Evolutionary conservation across 2,888 invertebrate genomes (phyloP), one percentile per base, ranked within the genome.

Genomic region (Rambutsinella grinnellia): DNA sequence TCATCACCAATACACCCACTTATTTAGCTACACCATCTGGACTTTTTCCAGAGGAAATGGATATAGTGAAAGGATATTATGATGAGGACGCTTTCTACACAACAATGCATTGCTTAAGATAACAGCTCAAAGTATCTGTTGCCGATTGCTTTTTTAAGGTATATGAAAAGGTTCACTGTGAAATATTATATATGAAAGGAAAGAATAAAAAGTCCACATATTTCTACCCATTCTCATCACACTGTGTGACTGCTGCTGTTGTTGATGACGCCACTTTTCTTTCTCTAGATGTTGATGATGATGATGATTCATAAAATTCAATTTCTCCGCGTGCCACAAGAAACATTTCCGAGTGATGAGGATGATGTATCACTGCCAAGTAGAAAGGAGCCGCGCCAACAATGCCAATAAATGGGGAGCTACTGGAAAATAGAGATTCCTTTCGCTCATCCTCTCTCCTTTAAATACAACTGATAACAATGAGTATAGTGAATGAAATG

Each of bases 361-460:
- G 68, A 68, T 65, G 69, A 76, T 76, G 76, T 68, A 76, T 76
- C 76, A 76, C 68, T 76, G 76, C 76, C 76, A 76, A 58, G 10
- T 36, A 51, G 28, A 51, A 51, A 27, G 15, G 19, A 53, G 21
- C 56, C 10, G 2, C 28, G 28, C 36, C 54, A 68, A 6, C 27
- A 49, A 23, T 21, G 10, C 66, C 57, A 21, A 13, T n/a, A n/a
- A 36, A 13, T 36, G 36, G 36, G 13, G 13, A 36, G 5, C 6
- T 36, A 36, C 13, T 36, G 13, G 36, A 36, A 13, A 36, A 13
- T 13, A 36, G 36, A 36, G 36, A 49, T 17, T 26, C 58, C n/a
- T n/a, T 56, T 27, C 19, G n/a, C 21, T 58, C 58, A 13, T 58
- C 36, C 58, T 36, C 36, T 58, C 26, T 56, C 53, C 53, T 36